phyloP scores from a whole-genome alignment of 2,113 vertebrate species.

The Tautogolabrus adspersus region DNA sequence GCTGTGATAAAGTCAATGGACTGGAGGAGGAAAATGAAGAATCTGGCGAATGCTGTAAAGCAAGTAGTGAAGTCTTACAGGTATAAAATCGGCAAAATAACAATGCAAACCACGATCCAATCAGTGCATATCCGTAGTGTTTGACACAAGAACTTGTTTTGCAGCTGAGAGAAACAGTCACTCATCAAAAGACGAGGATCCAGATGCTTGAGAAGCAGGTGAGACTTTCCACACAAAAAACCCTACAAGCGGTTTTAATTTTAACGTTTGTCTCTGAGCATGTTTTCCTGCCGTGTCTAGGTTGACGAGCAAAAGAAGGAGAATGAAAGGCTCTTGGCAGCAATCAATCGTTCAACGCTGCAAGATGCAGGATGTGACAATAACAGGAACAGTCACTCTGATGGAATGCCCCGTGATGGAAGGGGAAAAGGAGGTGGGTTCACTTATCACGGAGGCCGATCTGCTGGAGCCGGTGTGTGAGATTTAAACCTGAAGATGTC shows the following conservation, averaged over 20 bases:
- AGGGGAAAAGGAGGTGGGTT: slow-evolving; percentile 51
- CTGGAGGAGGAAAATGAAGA: slow-evolving; percentile 72
- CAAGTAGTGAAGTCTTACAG: slow-evolving; percentile 73
- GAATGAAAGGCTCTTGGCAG: slow-evolving; percentile 82
- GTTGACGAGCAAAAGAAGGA: slow-evolving; percentile 80
- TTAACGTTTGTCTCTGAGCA: background rate
- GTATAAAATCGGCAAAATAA: slow-evolving; percentile 55
- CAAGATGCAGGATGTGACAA: slow-evolving; percentile 50
- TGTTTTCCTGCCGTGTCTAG: slow-evolving; percentile 47
- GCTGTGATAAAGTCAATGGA: slow-evolving; percentile 74
- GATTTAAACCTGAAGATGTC: background rate
- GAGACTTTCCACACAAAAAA: slow-evolving; percentile 6
- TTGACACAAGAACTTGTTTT: slow-evolving; percentile 38
- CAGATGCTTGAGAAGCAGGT: slow-evolving; percentile 85
- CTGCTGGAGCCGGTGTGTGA: slow-evolving; percentile 73
- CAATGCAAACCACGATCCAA: background rate
- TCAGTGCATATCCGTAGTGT: background rate
- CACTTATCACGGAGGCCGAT: slow-evolving; percentile 58
- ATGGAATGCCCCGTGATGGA: slow-evolving; percentile 43
- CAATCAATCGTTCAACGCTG: slow-evolving; percentile 63
- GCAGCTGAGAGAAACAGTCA: slow-evolving; percentile 80
- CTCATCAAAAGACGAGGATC: slow-evolving; percentile 78
- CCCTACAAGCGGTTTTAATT: background rate
- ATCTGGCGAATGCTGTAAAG: slow-evolving; percentile 80
- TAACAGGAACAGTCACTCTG: slow-evolving; percentile 57